Conservation (phyloP, 1,140 invertebrate genomes). For the Drosophila carrolli region DNA sequence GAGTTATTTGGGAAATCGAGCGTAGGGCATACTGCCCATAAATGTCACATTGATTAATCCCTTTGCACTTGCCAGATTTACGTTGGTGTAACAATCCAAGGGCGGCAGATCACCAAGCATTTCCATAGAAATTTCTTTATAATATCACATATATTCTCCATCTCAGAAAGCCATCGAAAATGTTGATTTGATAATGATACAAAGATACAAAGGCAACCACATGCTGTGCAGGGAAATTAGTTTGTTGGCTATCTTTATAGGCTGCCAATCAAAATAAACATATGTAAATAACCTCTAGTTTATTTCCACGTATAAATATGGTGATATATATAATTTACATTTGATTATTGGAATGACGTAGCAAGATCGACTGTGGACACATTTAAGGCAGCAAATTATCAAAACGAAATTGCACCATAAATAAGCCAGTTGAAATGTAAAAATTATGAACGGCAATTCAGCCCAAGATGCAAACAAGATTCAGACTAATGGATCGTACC, state of each 20-base stretch:
- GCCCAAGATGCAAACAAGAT: constrained; percentile 44
- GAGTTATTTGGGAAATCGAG: constrained; percentile 55
- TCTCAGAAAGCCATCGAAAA: constrained; percentile 7
- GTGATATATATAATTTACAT: constrained; percentile 56
- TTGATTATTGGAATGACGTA: constrained; percentile 62
- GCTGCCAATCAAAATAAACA: constrained; percentile 39
- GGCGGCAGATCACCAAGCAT: background rate
- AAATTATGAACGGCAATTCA: constrained; percentile 63
- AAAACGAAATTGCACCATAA: constrained; percentile 69
- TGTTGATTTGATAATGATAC: constrained; percentile 15
- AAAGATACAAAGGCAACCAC: constrained; percentile 4
- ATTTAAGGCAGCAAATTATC: constrained; percentile 68
- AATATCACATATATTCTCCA: constrained; percentile 7
- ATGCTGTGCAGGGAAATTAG: constrained; percentile 50
- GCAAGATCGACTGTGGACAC: constrained; percentile 58
- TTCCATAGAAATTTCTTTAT: constrained; percentile 15
- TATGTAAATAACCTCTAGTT: constrained; percentile 53
- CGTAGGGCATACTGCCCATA: constrained; percentile 13
- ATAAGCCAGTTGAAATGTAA: constrained; percentile 56
- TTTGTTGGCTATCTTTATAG: constrained; percentile 42
- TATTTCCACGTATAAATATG: constrained; percentile 51
- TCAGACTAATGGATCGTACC: constrained; percentile 49
- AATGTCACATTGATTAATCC: constrained; percentile 45
- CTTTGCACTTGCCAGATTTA: constrained; percentile 38
- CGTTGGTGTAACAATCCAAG: constrained; percentile 25